Base-by-base conservation (phyloP, 2,888 invertebrate species). In the Calephelis perditalis region DNA sequence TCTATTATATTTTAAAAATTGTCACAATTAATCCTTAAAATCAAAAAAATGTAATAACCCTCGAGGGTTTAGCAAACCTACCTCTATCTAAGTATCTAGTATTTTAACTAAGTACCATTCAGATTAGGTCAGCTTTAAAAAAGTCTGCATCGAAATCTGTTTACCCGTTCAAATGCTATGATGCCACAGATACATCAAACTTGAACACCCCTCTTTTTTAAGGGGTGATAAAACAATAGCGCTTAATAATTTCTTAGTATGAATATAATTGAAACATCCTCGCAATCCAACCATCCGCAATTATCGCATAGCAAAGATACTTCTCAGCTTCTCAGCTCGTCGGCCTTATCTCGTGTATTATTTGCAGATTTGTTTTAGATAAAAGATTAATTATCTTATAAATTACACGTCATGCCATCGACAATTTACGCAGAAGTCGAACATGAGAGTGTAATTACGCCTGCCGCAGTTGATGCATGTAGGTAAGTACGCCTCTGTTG, bases 361-460 rank as follows among this genome's bases (percentile, higher is more conserved):
- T 52, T 52, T 35, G 52, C 52, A 52, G 52, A 52, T 49, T 59
- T 49, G 15, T n/a, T 44, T 54, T 44, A 54, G 59, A 54, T 58
- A 43, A 49, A 49, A 59, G 52, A 59, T 59, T 54, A 59, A 59
- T 37, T 43, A 59, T 35, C 43, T 47, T 52, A 52, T 55, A 59
- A 44, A 44, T 36, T 54, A 43, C 52, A 52, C 54, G 59, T 52
- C 54, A 54, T 59, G 54, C 36, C 59, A 44, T 59, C 15, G 59
- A 52, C 54, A 54, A 59, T 59, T 54, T 54, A 44, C 54, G 36
- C 15, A 44, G 59, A 44, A 52, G 59, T 43, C 12, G 52, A 12
- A 36, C 52, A 52, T 36, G 54, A 54, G 59, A 54, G 54, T 59
- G 35, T 59, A 59, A 59, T 59, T 59, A 59, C 44, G 15, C 36